Base-by-base conservation (phyloP, 2,888 invertebrate species). In the Volucella zonaria region DNA sequence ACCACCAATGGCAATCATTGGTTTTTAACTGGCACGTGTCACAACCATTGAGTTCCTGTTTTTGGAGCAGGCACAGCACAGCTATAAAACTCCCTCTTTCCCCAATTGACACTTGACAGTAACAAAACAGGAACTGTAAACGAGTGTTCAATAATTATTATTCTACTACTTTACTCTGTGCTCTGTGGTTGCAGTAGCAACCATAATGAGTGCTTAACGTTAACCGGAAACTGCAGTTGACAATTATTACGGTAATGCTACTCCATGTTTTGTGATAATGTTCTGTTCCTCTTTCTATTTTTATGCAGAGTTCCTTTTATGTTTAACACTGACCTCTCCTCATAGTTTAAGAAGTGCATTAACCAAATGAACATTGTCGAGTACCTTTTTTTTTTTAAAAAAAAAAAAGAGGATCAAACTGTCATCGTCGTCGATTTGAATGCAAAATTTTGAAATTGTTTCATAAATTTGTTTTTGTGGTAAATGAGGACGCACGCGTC, bases 191-290 rank as follows among this genome's bases (percentile, higher is more conserved):
- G 66, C 70, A 80, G 47, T 56, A 66, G 42, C 12, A 38, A 67
- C 76, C 58, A 80, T 80, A 77, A 31, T 58, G 73, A 85, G 51
- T 51, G 71, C 40, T 71, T 67, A 79, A 75, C 80, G 83, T 70
- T 76, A 71, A 83, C 75, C 83, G 83, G 83, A 83, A 83, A 80
- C 71, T 75, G 64, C 80, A 80, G 70, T 83, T 83, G 83, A 75
- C 75, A 83, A 75, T 83, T 54, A 80, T 80, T 83, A 75, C 75
- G 61, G 83, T 83, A 83, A 70, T 18, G 59, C 42, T 45, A 49
- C 18, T 14, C 38, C 47, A 40, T 73, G 40, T 52, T 73, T 40
- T 64, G 23, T 74, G 6, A 31, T 31, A 31, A 31, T 54, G 61
- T 31, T 52, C n/a, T 47, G 0, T 58, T 10, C 59, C 42, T 31